Evolutionary conservation across 2,888 invertebrate species (phyloP), one percentile per base, ranked within the genome.

Genomic region (Drosophila meridionalis): DNA sequence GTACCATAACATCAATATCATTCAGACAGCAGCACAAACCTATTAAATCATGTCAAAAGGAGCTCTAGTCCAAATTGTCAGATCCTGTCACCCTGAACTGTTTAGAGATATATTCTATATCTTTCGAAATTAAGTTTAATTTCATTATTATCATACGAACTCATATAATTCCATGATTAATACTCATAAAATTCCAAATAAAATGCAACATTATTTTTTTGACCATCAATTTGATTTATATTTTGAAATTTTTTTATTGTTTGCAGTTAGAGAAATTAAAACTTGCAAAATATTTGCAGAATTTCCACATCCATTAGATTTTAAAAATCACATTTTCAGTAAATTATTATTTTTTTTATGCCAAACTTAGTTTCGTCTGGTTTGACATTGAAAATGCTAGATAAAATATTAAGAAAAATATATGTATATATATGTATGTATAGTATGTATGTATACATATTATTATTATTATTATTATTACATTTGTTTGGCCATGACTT

Each of bases 391-490:
- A 76, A 77, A 68, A 69, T 53, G 67, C 55, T 53, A 57, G 62
- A 36, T 50, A 38, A 57, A 72, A 59, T 80, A 69, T 76, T 78
- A 87, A 66, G 80, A 82, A 84, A 81, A 79, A 86, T 73, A 73
- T 73, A 75, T 76, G 68, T 73, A 56, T 74, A 57, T 60, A 40
- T 40, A 40, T 20, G 20, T 20, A 20, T 20, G 20, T 20, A 20
- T 20, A 20, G 20, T 20, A 20, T 20, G 20, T 20, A 20, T 20
- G 38, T 48, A 32, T 62, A 14, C 52, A 40, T 36, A n/a, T n/a
- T 30, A 47, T 47, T 47, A 36, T 26, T 52, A 52, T 28, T 45
- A 20, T 5, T 20, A 45, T 61, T 72, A 53, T 80, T 60, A 73
- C 40, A 55, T 48, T 65, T 57, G 45, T 76, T 66, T 79, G 73